Conservation (phyloP, 2,113 vertebrate genomes). For the Nematolebias whitei region DNA sequence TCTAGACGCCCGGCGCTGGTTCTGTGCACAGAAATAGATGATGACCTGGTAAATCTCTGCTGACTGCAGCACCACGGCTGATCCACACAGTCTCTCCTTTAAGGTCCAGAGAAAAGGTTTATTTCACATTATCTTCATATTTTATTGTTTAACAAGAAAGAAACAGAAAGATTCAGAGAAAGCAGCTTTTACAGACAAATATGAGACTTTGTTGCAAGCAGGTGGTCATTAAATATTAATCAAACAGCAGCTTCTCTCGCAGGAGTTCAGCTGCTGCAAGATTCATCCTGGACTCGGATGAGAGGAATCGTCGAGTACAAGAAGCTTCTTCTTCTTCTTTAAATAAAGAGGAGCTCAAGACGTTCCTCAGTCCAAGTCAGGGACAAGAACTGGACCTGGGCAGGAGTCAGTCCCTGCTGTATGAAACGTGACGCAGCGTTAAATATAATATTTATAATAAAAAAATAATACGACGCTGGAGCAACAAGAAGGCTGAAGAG, state of each 20-base stretch:
- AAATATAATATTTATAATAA: no score
- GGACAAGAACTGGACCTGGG: no score
- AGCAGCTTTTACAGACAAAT: not conserved
- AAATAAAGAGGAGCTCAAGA: not conserved
- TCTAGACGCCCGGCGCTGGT: conserved; percentile 12
- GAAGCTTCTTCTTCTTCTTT: not conserved
- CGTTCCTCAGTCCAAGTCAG: no score
- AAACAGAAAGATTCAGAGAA: not conserved
- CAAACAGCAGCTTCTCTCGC: not conserved
- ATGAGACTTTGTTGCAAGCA: not conserved
- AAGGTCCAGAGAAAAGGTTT: no score
- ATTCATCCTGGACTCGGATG: not conserved
- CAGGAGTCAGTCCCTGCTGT: no score
- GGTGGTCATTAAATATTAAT: conserved; percentile 1
- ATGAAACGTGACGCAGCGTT: no score
- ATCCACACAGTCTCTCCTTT: no score
- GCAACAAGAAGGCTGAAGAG: no score
- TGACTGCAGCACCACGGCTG: conserved; percentile 10
- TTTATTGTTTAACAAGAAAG: no score
- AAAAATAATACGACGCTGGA: no score
- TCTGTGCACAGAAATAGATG: conserved; percentile 28
- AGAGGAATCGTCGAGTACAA: not conserved
- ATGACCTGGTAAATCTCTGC: conserved; percentile 20
- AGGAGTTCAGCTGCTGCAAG: conserved; percentile 1
- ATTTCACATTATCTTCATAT: no score